A percentile compares a stretch with the other conserved stretches of the same genome.
Conservation (phyloP, 1,140 invertebrate genomes). For the Achatina immaculata region DNA sequence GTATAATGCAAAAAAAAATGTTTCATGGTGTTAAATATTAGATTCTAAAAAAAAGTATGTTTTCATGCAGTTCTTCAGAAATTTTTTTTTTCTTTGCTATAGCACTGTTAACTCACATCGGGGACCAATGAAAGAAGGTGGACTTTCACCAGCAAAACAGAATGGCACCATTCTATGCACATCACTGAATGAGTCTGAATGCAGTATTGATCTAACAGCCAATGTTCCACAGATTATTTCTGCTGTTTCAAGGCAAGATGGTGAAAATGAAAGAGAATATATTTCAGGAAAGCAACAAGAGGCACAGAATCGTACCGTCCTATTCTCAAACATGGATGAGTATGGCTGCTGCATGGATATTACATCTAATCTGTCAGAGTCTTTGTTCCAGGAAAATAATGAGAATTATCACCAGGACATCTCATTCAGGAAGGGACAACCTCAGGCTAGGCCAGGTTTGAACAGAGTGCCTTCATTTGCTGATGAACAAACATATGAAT, state of each 20-base stretch:
- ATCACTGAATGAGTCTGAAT: not conserved
- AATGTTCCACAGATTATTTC: no score
- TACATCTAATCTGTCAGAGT: slow-evolving; percentile 6
- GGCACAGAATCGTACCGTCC: not conserved
- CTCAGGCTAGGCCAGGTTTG: not conserved
- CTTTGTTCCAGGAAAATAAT: not conserved
- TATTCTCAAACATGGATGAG: not conserved
- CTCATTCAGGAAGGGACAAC: not conserved
- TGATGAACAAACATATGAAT: not conserved
- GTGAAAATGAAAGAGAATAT: not conserved
- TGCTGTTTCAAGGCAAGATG: not conserved
- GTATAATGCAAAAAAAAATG: no score
- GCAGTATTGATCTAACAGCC: not conserved
- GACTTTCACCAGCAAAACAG: not conserved
- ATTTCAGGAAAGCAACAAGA: not conserved
- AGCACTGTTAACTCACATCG: no score
- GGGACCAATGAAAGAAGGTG: no score
- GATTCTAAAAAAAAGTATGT: no score
- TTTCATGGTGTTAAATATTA: no score
- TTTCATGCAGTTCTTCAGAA: no score
- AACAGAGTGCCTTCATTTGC: not conserved
- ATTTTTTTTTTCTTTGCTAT: no score
- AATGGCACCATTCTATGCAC: not conserved
- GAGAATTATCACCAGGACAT: not conserved
- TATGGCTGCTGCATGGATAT: slow-evolving; percentile 6